A percentile compares a stretch with the other conserved stretches of the same genome.
Evolutionary conservation across 2,797 vertebrate species (phyloP).

Genomic region (Pangasius mekongensis): DNA sequence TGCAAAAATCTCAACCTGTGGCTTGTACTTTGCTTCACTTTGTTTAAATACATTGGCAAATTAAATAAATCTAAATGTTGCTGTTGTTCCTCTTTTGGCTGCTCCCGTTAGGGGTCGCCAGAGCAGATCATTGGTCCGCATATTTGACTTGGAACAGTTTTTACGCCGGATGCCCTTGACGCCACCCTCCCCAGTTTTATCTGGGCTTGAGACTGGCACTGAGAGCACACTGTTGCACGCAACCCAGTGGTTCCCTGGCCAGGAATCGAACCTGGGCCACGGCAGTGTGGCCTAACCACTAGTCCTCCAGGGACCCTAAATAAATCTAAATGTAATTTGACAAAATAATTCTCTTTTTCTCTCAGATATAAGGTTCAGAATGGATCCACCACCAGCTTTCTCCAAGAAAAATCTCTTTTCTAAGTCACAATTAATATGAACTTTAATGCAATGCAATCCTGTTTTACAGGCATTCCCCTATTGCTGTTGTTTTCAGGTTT

Average conservation of each 20-base stretch:
- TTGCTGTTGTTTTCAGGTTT: background rate
- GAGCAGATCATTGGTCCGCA: no score
- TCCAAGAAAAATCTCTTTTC: slow-evolving; percentile 26
- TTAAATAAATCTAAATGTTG: background rate
- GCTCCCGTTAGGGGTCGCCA: no score
- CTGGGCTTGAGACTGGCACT: no score
- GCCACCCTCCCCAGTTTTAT: no score
- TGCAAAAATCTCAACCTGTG: background rate
- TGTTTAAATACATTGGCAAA: background rate
- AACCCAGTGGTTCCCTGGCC: no score
- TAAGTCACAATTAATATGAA: slow-evolving; percentile 45
- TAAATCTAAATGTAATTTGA: background rate
- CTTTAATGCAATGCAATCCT: slow-evolving; percentile 41
- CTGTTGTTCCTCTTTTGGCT: no score
- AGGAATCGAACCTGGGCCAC: no score
- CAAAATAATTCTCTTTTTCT: background rate
- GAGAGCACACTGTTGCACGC: no score
- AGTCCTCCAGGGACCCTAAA: no score
- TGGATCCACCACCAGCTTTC: slow-evolving; percentile 16
- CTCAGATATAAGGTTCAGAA: background rate
- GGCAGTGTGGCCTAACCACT: no score
- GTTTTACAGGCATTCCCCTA: slow-evolving; percentile 26
- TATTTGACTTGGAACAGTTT: no score
- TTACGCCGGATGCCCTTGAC: no score
- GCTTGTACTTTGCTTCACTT: background rate